Evolutionary conservation across 2,113 vertebrate species (phyloP).

Genomic region (Gymnorhina tibicen): DNA sequence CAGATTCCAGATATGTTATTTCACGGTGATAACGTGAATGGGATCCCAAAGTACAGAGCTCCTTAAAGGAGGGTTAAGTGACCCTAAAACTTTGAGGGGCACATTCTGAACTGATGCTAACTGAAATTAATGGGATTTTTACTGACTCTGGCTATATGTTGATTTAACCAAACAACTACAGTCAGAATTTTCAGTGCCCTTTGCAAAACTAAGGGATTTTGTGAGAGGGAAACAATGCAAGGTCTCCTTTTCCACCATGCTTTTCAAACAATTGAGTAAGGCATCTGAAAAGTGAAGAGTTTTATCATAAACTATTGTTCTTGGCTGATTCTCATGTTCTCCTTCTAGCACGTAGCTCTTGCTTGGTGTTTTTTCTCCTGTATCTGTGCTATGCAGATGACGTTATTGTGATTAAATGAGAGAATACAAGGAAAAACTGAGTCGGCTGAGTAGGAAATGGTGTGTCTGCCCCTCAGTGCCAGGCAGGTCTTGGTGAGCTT

Average conservation of each 20-base stretch:
- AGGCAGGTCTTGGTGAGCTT: background rate
- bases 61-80: background rate
- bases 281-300: background rate
- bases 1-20: background rate
- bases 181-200: background rate
- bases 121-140: background rate
- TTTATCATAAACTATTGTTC: background rate
- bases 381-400: background rate
- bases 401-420: background rate
- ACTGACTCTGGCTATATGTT: background rate
- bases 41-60: background rate
- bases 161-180: background rate
- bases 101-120: background rate
- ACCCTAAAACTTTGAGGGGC: background rate
- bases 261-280: background rate
- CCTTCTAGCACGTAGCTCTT: background rate
- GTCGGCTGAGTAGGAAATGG: background rate
- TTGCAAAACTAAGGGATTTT: background rate
- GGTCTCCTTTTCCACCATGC: background rate
- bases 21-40: background rate
- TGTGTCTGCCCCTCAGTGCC: background rate
- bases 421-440: background rate
- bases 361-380: background rate
- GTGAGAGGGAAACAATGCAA: background rate
- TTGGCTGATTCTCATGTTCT: background rate